phyloP scores from a whole-genome alignment of 2,113 vertebrate genomes.

The Rhinoderma darwinii region DNA sequence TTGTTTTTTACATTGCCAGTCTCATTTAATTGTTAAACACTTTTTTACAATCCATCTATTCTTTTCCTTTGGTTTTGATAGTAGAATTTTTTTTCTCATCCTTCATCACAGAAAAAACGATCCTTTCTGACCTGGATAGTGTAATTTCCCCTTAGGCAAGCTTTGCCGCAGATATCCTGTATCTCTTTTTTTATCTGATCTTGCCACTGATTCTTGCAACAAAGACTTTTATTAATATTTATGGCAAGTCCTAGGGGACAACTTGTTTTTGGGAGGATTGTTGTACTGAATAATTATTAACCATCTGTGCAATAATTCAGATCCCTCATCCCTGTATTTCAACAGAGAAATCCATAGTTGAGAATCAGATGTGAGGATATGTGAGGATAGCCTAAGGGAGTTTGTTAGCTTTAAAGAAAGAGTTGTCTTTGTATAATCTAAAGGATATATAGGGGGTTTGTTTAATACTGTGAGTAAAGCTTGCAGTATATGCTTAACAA shows the following conservation, averaged over 20 bases:
- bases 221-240: conserved; percentile 72
- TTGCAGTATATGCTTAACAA: neutral
- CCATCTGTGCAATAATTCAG: conserved; percentile 64
- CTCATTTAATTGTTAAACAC: conserved; percentile 37
- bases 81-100: conserved; percentile 41
- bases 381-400: conserved; percentile 60
- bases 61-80: conserved; percentile 62
- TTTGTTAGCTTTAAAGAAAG: conserved; percentile 62
- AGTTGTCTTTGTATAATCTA: conserved; percentile 56
- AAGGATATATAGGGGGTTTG: conserved; percentile 27
- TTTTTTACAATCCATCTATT: conserved; percentile 48
- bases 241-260: conserved; percentile 65
- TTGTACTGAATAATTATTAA: conserved; percentile 67
- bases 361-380: conserved; percentile 45
- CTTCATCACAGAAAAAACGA: conserved; percentile 45
- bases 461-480: neutral
- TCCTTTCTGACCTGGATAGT: conserved; percentile 44
- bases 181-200: conserved; percentile 64
- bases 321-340: conserved; percentile 63
- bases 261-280: conserved; percentile 60
- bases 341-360: conserved; percentile 61
- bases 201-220: conserved; percentile 62
- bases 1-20: conserved; percentile 14
- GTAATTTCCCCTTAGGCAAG: conserved; percentile 63
- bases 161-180: conserved; percentile 55